Evolutionary conservation across 2,888 invertebrate genomes (phyloP), one percentile per base, ranked within the genome.

Genomic region (Oligia fasciuncula): DNA sequence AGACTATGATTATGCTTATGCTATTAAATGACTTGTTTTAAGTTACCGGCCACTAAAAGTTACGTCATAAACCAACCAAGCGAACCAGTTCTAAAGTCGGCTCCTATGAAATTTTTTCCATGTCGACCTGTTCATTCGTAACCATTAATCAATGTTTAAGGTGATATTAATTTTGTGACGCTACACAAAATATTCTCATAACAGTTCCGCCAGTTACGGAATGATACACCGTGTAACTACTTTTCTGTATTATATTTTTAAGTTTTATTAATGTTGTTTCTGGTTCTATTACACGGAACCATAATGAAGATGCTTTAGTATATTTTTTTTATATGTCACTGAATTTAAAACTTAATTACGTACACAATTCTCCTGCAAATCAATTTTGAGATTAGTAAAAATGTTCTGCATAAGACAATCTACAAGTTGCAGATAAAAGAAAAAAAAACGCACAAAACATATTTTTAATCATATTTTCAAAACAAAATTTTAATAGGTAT

Each of bases 101-200:
- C 57, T 69, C 62, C 76, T 78, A 80, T 80, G 73, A 81, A 85
- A 77, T 80, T 79, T 83, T 79, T 80, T 85, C 49, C 35, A 79
- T 84, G 79, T 81, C 83, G 46, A 73, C 80, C 70, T 72, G 51
- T 80, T 79, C 68, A 57, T 80, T 71, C 62, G 57, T 46, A 54
- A 43, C 73, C 87, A 88, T 88, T 89, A 88, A 89, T 89, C 89
- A 89, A 81, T 71, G 78, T 87, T 86, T 86, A 75, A 87, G 76
- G 81, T 83, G 75, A 81, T 80, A 87, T 87, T 88, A 83, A 84
- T 87, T 82, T 81, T 66, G 73, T 82, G 73, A 76, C 77, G 82
- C 73, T 80, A 73, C 79, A 80, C 69, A 76, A 77, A 82, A 78
- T 77, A 69, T 85, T 85, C 67, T 65, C 60, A 80, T 46, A 76